Base-by-base conservation (phyloP, 1,140 invertebrate species). In the Drosophila funebris region DNA sequence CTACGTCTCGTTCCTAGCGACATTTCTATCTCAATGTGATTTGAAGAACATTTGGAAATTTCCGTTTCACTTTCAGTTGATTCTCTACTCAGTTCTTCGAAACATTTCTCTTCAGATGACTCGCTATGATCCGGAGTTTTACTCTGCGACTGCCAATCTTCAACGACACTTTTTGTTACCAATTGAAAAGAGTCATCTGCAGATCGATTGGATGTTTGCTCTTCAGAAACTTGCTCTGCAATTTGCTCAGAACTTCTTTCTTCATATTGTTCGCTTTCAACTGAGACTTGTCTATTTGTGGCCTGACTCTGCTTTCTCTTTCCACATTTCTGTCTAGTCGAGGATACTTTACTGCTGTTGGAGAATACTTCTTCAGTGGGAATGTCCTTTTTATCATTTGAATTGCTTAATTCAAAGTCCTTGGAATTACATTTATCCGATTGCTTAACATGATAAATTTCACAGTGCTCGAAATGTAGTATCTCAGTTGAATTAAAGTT, bases 381-480 rank as follows among this genome's bases (percentile, higher is more conserved):
- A 24, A 22, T 11, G 4, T 2, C 24, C 9, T 13, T 11, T 8
- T 5, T 11, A 11, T 44, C 14, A 41, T 14, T 16, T 41, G 4
- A 41, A 2, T 41, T 41, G 2, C 37, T 16, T 2, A 16, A 8
- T 14, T 16, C 44, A 8, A 11, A 0, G 11, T 33, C 31, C 29
- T 31, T 31, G 7, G n/a, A 7, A 50, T 2, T 16, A n/a, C 4
- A 29, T 13, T 39, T 39, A 11, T 29, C 8, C 14, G 9, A 6
- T 27, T 4, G 8, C 22, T 48, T 58, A 5, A 48, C 16, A 0
- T 43, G 61, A 31, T 70, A 70, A 16, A 70, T 46, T 18, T 70
- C 50, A 48, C 67, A 70, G 16, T 70, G 67, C 13, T 70, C 60
- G 4, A 64, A 64, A 5, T 31, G 31, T 0, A 70, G 29, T 11